phyloP scores from a whole-genome alignment of 1,140 invertebrate genomes.

The Drosophila ficusphila region DNA sequence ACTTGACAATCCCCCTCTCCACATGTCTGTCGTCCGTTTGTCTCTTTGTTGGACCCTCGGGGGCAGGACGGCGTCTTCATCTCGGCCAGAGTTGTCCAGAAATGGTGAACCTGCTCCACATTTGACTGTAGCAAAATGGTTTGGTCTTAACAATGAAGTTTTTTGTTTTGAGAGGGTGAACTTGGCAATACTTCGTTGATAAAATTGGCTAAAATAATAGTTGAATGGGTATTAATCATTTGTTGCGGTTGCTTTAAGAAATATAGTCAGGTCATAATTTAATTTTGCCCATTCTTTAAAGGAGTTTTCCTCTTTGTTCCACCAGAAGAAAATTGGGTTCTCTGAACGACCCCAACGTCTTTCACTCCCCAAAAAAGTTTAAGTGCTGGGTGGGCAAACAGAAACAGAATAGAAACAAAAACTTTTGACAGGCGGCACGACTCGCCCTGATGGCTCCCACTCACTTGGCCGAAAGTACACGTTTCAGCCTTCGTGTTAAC shows the following conservation, averaged over 20 bases:
- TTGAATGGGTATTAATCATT: no score
- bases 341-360: not conserved
- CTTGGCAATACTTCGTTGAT: not conserved
- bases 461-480: slow-evolving; percentile 33
- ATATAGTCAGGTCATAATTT: no score
- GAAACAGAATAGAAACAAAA: slow-evolving; percentile 24
- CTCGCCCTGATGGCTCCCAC: slow-evolving; percentile 38
- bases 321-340: no score
- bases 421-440: slow-evolving; percentile 43
- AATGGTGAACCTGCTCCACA: slow-evolving; percentile 18
- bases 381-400: not conserved
- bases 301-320: no score
- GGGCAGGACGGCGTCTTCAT: slow-evolving; percentile 17
- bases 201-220: no score
- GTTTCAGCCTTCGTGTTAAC: slow-evolving; percentile 44
- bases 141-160: not conserved
- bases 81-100: slow-evolving; percentile 23
- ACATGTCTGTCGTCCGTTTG: slow-evolving; percentile 9
- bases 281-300: no score
- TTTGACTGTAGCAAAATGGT: slow-evolving; percentile 28
- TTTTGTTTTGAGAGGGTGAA: not conserved
- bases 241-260: no score
- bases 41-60: slow-evolving; percentile 8
- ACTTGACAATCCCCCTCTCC: slow-evolving; percentile 1
- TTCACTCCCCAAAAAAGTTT: not conserved